Evolutionary conservation across 2,797 vertebrate species (phyloP), one percentile per base, ranked within the genome.

Genomic region (Dryobates pubescens): DNA sequence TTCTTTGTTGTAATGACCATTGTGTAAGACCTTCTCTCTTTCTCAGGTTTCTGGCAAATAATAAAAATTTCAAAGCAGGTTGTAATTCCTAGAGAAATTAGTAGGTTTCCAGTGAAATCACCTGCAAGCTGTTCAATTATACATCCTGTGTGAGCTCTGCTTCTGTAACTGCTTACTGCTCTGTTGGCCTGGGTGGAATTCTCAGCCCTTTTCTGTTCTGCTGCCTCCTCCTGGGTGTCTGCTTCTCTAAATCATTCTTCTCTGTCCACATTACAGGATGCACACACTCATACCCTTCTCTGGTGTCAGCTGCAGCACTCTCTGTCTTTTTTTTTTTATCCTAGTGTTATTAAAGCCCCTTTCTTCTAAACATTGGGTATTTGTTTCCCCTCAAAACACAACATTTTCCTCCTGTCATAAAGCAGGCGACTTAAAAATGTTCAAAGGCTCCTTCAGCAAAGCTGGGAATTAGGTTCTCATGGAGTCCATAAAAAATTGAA

Each of bases 401-500:
- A 51, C 83, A 27, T 27, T 34, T 84, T 82, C 68, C 47, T 75
- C 54, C 62, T 87, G 90, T 93, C 32, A 59, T 80, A 81, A 96
- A 92, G 93, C 88, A 88, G 94, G 93, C 1, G 14, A 91, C 95
- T 96, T 23, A 74, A 95, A 89, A 88, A 88, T 96, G 96, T 97
- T 96, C 96, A 96, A 95, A 97, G 95, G 53, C 88, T 92, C 82
- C 96, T 96, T 96, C 94, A 91, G 96, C 96, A 96, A 96, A 93
- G 82, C 95, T 82, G 82, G 86, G 97, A 97, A 97, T 97, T 97
- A 95, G 94, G 95, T 97, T 97, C 82, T 97, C 88, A 82, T 76
- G 89, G 94, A 95, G 91, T 75, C 88, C 95, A 97, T 97, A 96
- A 98, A 98, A 97, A 96, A 97, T 97, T 93, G 96, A 97, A 97